Conservation (phyloP, 1,140 invertebrate species). For the Bombyx mandarina region DNA sequence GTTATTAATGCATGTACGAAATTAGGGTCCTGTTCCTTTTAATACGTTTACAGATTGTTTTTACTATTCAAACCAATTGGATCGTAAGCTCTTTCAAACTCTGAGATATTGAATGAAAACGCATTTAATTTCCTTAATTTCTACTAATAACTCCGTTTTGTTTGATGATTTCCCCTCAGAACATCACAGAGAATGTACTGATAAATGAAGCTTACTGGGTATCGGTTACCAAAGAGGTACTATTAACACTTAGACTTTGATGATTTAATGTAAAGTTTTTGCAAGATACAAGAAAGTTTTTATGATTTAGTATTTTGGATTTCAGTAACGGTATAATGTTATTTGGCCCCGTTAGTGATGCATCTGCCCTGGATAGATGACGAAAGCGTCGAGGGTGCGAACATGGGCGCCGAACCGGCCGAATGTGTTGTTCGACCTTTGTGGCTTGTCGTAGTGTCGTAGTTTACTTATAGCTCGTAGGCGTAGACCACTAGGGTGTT, state of each 20-base stretch:
- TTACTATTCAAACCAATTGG: constrained; percentile 45
- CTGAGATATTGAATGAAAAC: constrained; percentile 11
- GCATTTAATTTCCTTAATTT: constrained; percentile 28
- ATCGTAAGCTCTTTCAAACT: constrained; percentile 32
- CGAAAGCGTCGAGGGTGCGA: constrained; percentile 16
- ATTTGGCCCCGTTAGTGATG: constrained; percentile 70
- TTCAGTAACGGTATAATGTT: constrained; percentile 69
- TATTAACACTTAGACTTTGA: constrained; percentile 73
- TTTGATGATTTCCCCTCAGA: constrained; percentile 77
- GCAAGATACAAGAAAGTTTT: constrained; percentile 67
- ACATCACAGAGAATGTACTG: constrained; percentile 94
- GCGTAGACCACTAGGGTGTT: constrained; percentile 70
- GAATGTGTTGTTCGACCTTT: constrained; percentile 61
- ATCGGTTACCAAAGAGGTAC: constrained; percentile 90
- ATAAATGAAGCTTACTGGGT: constrained; percentile 94
- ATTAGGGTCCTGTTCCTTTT: too few relatives aligned
- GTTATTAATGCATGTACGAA: too few relatives aligned
- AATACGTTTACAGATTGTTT: constrained; percentile 52
- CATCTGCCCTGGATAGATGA: constrained; percentile 69
- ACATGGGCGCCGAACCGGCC: constrained; percentile 36
- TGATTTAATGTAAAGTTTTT: constrained; percentile 70
- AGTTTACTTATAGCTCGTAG: constrained; percentile 64
- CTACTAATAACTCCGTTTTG: constrained; percentile 63
- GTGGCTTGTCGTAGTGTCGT: constrained; percentile 65
- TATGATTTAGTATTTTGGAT: constrained; percentile 70